Evolutionary conservation across 2,797 vertebrate species (phyloP), one percentile per base, ranked within the genome.

Genomic region (Bradypus variegatus): DNA sequence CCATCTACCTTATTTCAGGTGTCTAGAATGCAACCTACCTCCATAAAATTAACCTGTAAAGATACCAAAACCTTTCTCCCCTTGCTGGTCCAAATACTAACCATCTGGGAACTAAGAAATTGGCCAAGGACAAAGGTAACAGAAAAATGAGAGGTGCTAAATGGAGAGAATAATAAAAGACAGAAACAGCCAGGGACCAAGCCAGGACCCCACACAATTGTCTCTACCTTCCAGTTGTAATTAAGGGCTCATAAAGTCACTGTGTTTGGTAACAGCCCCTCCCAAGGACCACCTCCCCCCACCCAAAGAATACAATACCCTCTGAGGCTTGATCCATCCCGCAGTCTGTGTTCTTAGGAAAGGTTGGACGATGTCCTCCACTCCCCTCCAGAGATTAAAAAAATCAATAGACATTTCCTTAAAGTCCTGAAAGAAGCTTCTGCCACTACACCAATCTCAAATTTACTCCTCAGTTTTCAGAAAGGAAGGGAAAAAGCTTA

Each of bases 401-500:
- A 94, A 86, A 93, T 92, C 94, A 95, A 93, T 82, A 92, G 62
- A 89, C 70, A 92, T 70, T 93, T 91, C 84, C 94, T 95, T 90
- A 94, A 89, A 93, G 83, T 94, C 67, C 89, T 70, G 72, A 95
- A 92, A 90, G 86, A 94, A 94, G 93, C 80, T 88, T 95, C 90
- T 95, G 90, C 31, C 93, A 93, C 94, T 92, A 94, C n/a, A 92
- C 41, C 90, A 67, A 84, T 95, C 88, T 96, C 90, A 92, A 79
- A 94, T 93, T 93, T 91, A 92, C 91, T 94, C 93, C 94, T 95
- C 92, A 95, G 58, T 94, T 93, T 95, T 95, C 80, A 93, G 45
- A 91, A 95, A 96, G 91, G 72, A 95, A 95, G 88, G 91, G 84
- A 76, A 91, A 90, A 96, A 90, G 88, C 90, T 96, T 95, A 95